phyloP scores from a whole-genome alignment of 2,113 vertebrate species.

The Ondatra zibethicus region DNA sequence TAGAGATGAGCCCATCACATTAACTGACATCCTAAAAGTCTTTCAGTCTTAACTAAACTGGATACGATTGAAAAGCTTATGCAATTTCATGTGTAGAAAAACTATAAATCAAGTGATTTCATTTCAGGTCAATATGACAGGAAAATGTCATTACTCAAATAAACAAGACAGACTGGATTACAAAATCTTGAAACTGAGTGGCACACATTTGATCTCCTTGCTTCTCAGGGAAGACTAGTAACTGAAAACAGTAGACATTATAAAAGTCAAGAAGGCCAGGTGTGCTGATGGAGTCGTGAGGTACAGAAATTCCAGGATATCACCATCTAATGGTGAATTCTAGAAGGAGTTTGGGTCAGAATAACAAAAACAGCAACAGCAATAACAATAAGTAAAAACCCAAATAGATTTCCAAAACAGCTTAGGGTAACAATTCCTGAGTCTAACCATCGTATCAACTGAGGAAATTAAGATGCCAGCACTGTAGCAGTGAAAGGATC shows the following conservation, averaged over 20 bases:
- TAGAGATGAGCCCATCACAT: neutral
- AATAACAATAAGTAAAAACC: neutral
- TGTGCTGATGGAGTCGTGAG: neutral
- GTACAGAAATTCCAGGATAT: neutral
- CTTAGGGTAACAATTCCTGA: neutral
- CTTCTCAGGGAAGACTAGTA: neutral
- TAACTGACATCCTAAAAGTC: neutral
- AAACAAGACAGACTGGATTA: slow-evolving; percentile 11
- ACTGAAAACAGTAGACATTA: neutral
- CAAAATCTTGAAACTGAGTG: neutral
- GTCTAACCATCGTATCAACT: neutral
- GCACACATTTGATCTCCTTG: too few species aligned
- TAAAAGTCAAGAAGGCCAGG: neutral
- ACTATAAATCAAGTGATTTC: neutral
- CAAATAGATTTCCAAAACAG: neutral
- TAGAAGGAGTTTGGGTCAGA: neutral
- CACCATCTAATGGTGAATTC: neutral
- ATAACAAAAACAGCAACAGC: neutral
- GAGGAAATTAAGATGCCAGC: neutral
- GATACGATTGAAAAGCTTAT: neutral
- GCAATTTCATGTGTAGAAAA: neutral
- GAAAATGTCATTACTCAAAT: neutral
- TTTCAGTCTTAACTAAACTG: neutral
- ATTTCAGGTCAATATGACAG: neutral
- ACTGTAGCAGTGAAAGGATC: neutral